Conservation (phyloP, 2,797 vertebrate species). For the Scolopax bukidnonensis region DNA sequence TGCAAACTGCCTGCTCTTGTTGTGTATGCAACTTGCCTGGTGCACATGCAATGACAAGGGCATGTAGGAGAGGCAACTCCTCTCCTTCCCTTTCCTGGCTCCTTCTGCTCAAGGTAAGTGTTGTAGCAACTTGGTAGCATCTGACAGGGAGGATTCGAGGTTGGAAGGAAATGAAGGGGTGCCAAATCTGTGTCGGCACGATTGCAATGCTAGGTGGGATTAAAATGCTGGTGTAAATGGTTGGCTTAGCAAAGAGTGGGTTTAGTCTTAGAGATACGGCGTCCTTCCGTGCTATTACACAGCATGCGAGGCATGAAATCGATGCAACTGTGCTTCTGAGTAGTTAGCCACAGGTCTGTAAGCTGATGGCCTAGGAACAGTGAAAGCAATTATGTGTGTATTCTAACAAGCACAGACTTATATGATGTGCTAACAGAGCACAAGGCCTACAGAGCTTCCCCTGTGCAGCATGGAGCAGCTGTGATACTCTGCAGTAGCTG, state of each 20-base stretch:
- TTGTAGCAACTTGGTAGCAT: background rate
- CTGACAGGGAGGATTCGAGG: background rate
- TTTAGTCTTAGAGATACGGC: background rate
- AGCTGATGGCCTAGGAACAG: background rate
- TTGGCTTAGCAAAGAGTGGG: background rate
- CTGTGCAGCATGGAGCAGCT: accelerated
- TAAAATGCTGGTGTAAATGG: background rate
- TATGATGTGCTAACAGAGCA: background rate
- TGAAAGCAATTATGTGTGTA: background rate
- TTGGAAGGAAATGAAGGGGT: background rate
- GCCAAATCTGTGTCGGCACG: background rate
- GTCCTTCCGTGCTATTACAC: background rate
- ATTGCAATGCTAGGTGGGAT: background rate
- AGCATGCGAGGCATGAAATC: background rate
- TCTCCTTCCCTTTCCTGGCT: background rate
- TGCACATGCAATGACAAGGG: background rate
- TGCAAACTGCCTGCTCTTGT: background rate
- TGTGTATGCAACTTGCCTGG: background rate
- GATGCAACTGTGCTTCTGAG: background rate
- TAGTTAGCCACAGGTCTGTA: background rate
- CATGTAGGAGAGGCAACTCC: background rate
- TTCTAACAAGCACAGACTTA: background rate
- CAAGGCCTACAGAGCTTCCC: background rate
- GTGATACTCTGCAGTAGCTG: background rate
- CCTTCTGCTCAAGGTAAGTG: slow-evolving; percentile 3